Evolutionary conservation across 2,113 vertebrate genomes (phyloP), one percentile per base, ranked within the genome.

Genomic region (Camelus dromedarius): DNA sequence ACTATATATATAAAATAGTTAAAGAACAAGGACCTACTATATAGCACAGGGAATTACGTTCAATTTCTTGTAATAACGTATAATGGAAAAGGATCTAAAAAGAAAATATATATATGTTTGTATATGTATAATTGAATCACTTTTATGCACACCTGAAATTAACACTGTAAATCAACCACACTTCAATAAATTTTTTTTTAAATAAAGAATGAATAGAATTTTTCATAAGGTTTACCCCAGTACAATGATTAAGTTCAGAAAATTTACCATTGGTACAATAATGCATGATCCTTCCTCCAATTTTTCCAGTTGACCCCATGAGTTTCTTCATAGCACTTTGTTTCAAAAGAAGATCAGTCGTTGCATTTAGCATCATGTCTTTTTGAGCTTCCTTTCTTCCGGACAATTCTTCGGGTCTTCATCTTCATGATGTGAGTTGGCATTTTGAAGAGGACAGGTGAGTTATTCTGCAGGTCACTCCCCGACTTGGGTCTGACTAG

Each of bases 281-380:
- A 4, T 0, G 18, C 15, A 24, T 0, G 6, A 2, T 8, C 3
- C 18, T 8, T 5, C 5, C 76, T 46, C 76, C 30, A 3, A 18
- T 10, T 60, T 67, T 52, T 32, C 79, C 81, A 22, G 8, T 4
- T 2, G 1, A 6, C 73, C 66, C 80, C 13, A 3, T 15, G 1
- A 13, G 7, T 32, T 24, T 46, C 58, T 52, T 69, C 38, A 18
- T 3, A 6, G 8, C 52, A 38, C n/a, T 58, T 73, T 35, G 9
- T 46, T 79, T 60, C 48, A 10, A 58, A 73, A 8, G 4, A 38
- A 42, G 48, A 16, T 26, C 69, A 8, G 8, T 32, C 14, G 0
- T 12, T 30, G 28, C n/a, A 1, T 50, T 16, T 12, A 26, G 42
- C 30, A 0, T 14, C 46, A 4, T 3, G 20, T 30, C 42, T 32